Evolutionary conservation across 2,113 vertebrate species (phyloP).

Genomic region (Amia ocellicauda): DNA sequence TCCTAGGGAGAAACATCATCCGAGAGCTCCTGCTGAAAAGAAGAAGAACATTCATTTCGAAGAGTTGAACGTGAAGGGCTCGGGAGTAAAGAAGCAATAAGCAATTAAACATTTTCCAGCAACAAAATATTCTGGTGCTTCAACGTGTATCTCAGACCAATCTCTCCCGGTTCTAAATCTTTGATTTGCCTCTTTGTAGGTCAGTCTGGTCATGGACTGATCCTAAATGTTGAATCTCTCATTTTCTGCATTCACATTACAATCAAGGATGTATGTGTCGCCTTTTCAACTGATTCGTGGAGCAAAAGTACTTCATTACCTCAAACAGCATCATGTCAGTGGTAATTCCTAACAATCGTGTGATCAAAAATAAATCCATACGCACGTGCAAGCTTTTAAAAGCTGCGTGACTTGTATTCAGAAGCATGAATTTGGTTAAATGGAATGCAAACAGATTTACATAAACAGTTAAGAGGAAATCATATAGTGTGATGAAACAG

Average conservation of each 20-base stretch:
- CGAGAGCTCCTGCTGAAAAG: slow-evolving; percentile 29
- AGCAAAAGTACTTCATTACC: neutral
- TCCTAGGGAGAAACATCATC: slow-evolving; percentile 61
- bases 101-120: slow-evolving; percentile 47
- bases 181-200: neutral
- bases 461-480: no score
- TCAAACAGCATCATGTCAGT: no score
- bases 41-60: slow-evolving; percentile 33
- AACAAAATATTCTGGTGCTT: slow-evolving; percentile 25
- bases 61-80: slow-evolving; percentile 57
- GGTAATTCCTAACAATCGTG: no score
- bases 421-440: no score
- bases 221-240: neutral
- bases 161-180: no score
- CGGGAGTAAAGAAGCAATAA: slow-evolving; percentile 57
- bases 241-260: neutral
- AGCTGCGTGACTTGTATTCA: no score
- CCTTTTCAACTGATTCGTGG: neutral
- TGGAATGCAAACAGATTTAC: no score
- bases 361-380: neutral
- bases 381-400: no score
- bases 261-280: neutral
- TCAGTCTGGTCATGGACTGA: neutral
- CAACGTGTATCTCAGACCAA: neutral
- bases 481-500: no score